Conservation (phyloP, 1,140 invertebrate genomes). For the Forficula auricularia region DNA sequence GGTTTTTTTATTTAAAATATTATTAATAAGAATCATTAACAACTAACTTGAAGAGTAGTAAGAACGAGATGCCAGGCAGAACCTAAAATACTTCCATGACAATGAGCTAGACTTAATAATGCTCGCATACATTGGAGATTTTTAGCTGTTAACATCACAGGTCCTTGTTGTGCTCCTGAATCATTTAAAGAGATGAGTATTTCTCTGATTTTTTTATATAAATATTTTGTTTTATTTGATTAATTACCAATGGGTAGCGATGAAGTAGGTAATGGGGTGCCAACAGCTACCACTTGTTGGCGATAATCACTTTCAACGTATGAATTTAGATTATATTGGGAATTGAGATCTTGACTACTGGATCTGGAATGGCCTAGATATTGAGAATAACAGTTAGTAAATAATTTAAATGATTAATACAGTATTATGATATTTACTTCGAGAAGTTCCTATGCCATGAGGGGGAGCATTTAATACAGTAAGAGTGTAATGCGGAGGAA, state of each 20-base stretch:
- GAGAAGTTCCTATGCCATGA: slow-evolving; percentile 28
- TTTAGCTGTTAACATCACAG: slow-evolving; percentile 95
- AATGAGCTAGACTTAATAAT: slow-evolving; percentile 70
- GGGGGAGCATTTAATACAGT: slow-evolving; percentile 56
- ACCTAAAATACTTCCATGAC: slow-evolving; percentile 79
- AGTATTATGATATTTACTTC: slow-evolving; percentile 18
- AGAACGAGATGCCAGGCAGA: slow-evolving; percentile 90
- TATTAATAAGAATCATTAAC: not conserved
- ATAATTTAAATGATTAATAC: not conserved
- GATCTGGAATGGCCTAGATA: slow-evolving; percentile 21
- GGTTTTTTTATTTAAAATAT: no score
- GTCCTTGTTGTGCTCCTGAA: slow-evolving; percentile 62
- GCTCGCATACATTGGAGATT: slow-evolving; percentile 93
- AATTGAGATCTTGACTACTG: slow-evolving; percentile 29
- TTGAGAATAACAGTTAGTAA: slow-evolving; percentile 4
- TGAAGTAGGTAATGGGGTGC: slow-evolving; percentile 73
- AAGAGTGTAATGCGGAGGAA: slow-evolving; percentile 87
- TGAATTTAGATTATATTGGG: slow-evolving; percentile 24
- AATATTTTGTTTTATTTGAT: no score
- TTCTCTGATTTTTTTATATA: no score
- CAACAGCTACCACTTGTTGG: slow-evolving; percentile 85
- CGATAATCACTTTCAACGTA: slow-evolving; percentile 42
- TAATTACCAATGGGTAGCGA: slow-evolving; percentile 46
- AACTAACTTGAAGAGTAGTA: slow-evolving; percentile 60
- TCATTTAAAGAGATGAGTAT: no score